A percentile compares a stretch with the other conserved stretches of the same genome.
Conservation (phyloP, 2,888 invertebrate species). For the Steromphala cineraria region DNA sequence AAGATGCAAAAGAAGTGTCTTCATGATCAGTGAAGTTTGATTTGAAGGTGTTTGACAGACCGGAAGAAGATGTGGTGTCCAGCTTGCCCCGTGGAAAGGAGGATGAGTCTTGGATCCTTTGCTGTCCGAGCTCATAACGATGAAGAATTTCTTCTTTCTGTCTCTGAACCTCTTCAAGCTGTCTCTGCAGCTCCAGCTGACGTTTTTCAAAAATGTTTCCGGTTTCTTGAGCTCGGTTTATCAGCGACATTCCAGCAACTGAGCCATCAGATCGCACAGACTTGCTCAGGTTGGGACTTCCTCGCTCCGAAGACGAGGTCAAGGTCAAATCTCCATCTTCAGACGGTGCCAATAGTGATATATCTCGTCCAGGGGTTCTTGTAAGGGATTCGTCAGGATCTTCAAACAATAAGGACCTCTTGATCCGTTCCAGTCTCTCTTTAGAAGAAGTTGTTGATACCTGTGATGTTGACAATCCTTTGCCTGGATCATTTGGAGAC, state of each 20-base stretch:
- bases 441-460: background rate
- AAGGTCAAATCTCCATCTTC: constrained; percentile 18
- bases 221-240: constrained; percentile 44
- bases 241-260: constrained; percentile 40
- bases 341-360: constrained; percentile 1
- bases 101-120: constrained; percentile 33
- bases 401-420: constrained; percentile 62
- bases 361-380: constrained; percentile 28
- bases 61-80: background rate
- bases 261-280: constrained; percentile 35
- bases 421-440: constrained; percentile 48
- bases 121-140: constrained; percentile 50
- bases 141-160: constrained; percentile 62
- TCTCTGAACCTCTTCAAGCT: constrained; percentile 59
- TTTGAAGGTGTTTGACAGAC: background rate
- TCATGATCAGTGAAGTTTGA: background rate
- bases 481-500: background rate
- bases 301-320: constrained; percentile 39
- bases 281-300: constrained; percentile 51
- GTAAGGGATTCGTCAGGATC: constrained; percentile 50
- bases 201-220: constrained; percentile 45
- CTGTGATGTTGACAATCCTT: background rate
- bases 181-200: constrained; percentile 51
- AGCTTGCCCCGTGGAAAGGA: constrained; percentile 26
- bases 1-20: background rate